A percentile compares a stretch with the other conserved stretches of the same genome.
Conservation (phyloP, 2,888 invertebrate genomes). For the Beris morrisii region DNA sequence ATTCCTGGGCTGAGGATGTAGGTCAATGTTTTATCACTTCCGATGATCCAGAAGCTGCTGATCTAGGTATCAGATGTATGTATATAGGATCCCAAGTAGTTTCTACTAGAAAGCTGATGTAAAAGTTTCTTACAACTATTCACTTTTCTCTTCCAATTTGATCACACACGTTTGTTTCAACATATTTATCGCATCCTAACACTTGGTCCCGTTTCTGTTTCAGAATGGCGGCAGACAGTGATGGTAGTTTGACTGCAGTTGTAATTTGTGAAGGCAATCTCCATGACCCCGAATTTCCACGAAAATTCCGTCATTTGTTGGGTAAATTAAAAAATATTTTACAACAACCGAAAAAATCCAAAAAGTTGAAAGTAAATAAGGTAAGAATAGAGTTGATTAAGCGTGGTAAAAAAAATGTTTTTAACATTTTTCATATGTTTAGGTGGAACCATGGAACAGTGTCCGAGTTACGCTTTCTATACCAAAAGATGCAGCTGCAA, state of each 20-base stretch:
- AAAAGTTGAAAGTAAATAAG: slow-evolving; percentile 67
- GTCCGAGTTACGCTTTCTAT: slow-evolving; percentile 97
- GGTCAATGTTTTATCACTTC: too few relatives aligned
- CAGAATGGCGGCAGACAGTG: slow-evolving; percentile 82
- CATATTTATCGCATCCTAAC: too few relatives aligned
- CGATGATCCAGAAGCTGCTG: too few relatives aligned
- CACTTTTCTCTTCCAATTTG: too few relatives aligned
- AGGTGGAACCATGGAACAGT: slow-evolving; percentile 97
- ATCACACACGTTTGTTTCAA: too few relatives aligned
- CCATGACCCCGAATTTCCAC: slow-evolving; percentile 83
- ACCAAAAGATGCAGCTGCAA: slow-evolving; percentile 92
- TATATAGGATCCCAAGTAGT: too few relatives aligned
- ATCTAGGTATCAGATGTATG: too few relatives aligned
- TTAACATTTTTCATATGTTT: slow-evolving; percentile 12
- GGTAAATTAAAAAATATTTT: slow-evolving; percentile 76
- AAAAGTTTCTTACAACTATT: too few relatives aligned
- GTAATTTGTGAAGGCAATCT: slow-evolving; percentile 92
- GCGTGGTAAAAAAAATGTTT: not conserved
- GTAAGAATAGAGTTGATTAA: slow-evolving; percentile 44
- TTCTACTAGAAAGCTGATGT: too few relatives aligned
- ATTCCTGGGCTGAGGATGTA: too few relatives aligned
- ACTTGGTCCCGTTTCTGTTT: too few relatives aligned
- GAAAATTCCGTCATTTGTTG: slow-evolving; percentile 76
- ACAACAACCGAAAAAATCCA: slow-evolving; percentile 59
- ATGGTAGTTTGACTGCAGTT: slow-evolving; percentile 75